A percentile compares a stretch with the other conserved stretches of the same genome.
Conservation (phyloP, 2,888 invertebrate species). For the Epistrophe grossulariae region DNA sequence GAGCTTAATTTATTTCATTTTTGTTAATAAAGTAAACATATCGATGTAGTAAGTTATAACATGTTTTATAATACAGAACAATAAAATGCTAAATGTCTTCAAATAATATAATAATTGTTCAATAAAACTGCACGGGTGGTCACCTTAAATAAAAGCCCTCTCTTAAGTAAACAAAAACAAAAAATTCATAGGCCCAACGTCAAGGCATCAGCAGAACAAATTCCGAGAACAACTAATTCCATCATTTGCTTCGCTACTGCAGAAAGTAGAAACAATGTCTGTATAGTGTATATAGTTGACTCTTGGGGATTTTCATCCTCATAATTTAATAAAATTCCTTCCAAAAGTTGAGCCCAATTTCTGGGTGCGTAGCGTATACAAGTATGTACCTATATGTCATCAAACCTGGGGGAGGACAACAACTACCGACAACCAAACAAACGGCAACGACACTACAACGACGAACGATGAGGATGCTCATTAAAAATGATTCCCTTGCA, state of each 20-base stretch:
- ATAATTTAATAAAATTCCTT: slow-evolving; percentile 72
- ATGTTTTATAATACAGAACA: no score
- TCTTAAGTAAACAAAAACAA: slow-evolving; percentile 19
- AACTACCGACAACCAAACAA: background rate
- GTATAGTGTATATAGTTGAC: no score
- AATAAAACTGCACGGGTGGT: background rate
- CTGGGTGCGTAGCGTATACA: background rate
- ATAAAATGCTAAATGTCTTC: no score
- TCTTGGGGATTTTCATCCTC: slow-evolving; percentile 63
- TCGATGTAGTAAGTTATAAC: no score
- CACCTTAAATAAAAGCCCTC: background rate
- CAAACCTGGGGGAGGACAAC: slow-evolving; percentile 13
- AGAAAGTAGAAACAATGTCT: slow-evolving; percentile 39
- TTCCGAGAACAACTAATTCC: slow-evolving; percentile 27
- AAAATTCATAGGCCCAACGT: slow-evolving; percentile 29
- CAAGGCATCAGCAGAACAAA: slow-evolving; percentile 27
- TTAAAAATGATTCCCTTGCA: slow-evolving; percentile 59
- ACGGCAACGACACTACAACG: background rate
- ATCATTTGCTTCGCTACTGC: slow-evolving; percentile 14
- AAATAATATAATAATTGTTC: background rate
- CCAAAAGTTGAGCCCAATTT: slow-evolving; percentile 23
- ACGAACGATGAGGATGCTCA: slow-evolving; percentile 51
- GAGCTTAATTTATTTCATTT: no score
- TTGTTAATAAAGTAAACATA: no score
- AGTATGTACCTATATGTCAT: background rate